phyloP scores from a whole-genome alignment of 2,113 vertebrate species.

The Megatriorchis doriae region DNA sequence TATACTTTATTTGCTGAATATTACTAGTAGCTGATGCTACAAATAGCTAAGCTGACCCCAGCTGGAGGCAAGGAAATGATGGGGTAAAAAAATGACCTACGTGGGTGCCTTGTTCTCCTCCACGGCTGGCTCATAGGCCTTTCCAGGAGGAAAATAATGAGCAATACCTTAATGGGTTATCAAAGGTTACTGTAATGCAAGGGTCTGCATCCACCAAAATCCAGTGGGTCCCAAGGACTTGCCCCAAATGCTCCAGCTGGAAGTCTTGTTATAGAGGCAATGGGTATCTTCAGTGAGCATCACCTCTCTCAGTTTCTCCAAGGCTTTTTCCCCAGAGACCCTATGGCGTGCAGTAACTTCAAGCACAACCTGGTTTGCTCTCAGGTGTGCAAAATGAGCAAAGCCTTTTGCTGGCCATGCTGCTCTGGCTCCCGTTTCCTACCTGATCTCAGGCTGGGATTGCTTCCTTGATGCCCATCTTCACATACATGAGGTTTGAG shows the following conservation, averaged over 20 bases:
- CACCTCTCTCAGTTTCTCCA: not conserved
- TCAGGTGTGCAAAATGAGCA: not conserved
- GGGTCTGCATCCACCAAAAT: not conserved
- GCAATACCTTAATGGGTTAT: not conserved
- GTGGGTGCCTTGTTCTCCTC: not conserved
- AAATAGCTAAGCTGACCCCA: not conserved
- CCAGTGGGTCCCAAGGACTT: not conserved
- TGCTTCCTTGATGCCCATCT: not conserved
- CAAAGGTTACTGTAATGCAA: not conserved
- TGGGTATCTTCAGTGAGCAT: not conserved
- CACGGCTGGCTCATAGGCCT: not conserved
- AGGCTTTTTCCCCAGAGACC: not conserved
- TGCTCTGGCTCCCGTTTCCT: not conserved
- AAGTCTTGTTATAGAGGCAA: conserved; percentile 14
- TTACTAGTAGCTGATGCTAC: not conserved
- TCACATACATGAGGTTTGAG: conserved; percentile 18
- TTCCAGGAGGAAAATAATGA: not conserved
- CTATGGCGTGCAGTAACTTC: not conserved
- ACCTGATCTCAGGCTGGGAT: not conserved
- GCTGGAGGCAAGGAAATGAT: not conserved
- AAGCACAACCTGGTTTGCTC: not conserved
- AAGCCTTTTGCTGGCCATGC: not conserved
- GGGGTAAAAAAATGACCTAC: not conserved
- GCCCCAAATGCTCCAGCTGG: not conserved
- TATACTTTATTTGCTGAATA: not conserved